A percentile compares a stretch with the other conserved stretches of the same genome.
phyloP scores from a whole-genome alignment of 2,113 vertebrate genomes.

The Hemichromis elongatus region DNA sequence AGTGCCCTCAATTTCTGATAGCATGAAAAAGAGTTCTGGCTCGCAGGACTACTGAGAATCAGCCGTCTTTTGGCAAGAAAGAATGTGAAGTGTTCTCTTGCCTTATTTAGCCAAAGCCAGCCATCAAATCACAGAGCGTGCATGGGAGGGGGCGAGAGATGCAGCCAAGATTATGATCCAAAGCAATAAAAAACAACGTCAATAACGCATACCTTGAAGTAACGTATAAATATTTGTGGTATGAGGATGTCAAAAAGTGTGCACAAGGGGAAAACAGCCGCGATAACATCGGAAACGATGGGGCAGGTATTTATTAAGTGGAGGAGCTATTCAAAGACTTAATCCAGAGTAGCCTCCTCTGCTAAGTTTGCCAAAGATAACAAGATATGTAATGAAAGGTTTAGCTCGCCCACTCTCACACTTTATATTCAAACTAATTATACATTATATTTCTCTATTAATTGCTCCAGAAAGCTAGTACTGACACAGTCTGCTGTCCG shows the following conservation, averaged over 20 bases:
- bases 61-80: constrained; percentile 46
- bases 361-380: constrained; percentile 40
- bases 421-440: background rate
- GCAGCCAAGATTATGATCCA: constrained; percentile 20
- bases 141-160: background rate
- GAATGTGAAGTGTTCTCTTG: constrained; percentile 56
- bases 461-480: background rate
- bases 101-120: constrained; percentile 63
- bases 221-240: constrained; percentile 15
- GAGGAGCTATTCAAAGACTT: constrained; percentile 18
- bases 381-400: constrained; percentile 5
- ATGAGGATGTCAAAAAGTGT: constrained; percentile 34
- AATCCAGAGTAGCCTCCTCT: constrained; percentile 20
- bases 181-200: constrained; percentile 39
- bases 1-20: constrained; percentile 30
- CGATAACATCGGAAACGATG: background rate
- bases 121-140: constrained; percentile 22
- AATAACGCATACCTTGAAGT: constrained; percentile 34
- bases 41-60: constrained; percentile 44
- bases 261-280: background rate
- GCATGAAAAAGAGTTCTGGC: constrained; percentile 44
- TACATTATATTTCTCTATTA: background rate
- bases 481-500: background rate
- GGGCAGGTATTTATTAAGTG: background rate
- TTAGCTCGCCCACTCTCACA: background rate